Evolutionary conservation across 2,888 invertebrate species (phyloP).

Genomic region (Brenthis hecate): DNA sequence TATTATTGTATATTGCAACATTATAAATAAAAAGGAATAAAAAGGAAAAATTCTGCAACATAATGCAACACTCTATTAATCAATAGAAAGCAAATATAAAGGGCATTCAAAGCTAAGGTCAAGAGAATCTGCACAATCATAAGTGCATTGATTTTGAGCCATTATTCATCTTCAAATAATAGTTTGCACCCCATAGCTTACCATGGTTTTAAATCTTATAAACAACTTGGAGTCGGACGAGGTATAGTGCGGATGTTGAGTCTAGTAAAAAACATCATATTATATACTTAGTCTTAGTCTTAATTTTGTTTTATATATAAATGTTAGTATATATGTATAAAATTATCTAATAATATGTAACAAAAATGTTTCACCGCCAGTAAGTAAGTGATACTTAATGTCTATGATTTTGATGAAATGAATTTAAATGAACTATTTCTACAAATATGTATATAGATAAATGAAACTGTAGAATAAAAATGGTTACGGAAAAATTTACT

Average conservation of each 20-base stretch:
- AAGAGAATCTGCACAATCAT: conserved; percentile 77
- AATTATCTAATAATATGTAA: too few relatives aligned
- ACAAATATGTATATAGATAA: too few relatives aligned
- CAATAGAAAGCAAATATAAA: conserved; percentile 48
- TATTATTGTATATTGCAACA: too few relatives aligned
- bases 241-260: conserved; percentile 34
- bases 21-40: too few relatives aligned
- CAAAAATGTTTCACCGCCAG: too few relatives aligned
- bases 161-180: conserved; percentile 79
- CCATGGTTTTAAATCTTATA: conserved; percentile 56
- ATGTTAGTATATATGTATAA: not conserved
- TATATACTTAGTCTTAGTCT: not conserved
- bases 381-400: too few relatives aligned
- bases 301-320: not conserved
- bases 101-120: conserved; percentile 50
- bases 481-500: too few relatives aligned
- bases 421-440: too few relatives aligned
- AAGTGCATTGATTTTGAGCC: conserved; percentile 70
- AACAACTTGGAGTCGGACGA: conserved; percentile 45
- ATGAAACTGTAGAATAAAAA: too few relatives aligned
- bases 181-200: conserved; percentile 79
- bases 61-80: conserved; percentile 45
- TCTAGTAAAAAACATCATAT: not conserved
- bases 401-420: too few relatives aligned
- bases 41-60: conserved; percentile 9